Conservation (phyloP, 2,888 invertebrate genomes). For the Macrostomum cliftonense region DNA sequence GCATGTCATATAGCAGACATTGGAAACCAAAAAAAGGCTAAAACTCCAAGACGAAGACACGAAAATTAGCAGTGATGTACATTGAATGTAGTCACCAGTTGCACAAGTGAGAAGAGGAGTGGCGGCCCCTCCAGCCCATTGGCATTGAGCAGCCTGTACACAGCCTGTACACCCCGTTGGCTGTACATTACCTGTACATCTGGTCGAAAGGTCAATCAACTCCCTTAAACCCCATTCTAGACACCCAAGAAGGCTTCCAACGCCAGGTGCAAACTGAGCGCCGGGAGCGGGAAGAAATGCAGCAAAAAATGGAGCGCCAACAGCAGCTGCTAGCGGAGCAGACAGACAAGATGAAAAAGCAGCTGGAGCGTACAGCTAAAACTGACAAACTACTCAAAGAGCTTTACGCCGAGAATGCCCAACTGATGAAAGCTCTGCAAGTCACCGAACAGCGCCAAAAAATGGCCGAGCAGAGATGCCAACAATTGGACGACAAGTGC, state of each 20-base stretch:
- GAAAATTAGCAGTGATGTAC: too few species aligned
- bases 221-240: slow-evolving; percentile 13
- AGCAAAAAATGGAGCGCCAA: slow-evolving; percentile 14
- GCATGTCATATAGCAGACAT: too few species aligned
- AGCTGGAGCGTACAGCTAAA: slow-evolving; percentile 19
- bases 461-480: slow-evolving; percentile 19
- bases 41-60: too few species aligned
- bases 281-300: slow-evolving; percentile 16
- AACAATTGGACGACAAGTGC: slow-evolving; percentile 20
- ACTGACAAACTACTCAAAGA: slow-evolving; percentile 22
- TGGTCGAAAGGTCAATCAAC: too few species aligned
- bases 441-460: slow-evolving; percentile 22
- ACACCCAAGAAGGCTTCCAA: slow-evolving; percentile 15
- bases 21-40: too few species aligned
- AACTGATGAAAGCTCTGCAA: slow-evolving; percentile 20
- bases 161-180: too few species aligned
- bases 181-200: too few species aligned
- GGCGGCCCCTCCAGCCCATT: too few species aligned
- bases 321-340: background rate
- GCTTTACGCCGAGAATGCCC: slow-evolving; percentile 24
- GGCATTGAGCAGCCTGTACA: too few species aligned
- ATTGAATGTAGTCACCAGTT: too few species aligned
- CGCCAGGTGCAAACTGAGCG: slow-evolving; percentile 15
- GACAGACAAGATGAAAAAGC: slow-evolving; percentile 1
- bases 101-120: too few species aligned